Evolutionary conservation across 53 echinoderm and acorn worm species (phyloP).

Genomic region (Echinometra lucunter): DNA sequence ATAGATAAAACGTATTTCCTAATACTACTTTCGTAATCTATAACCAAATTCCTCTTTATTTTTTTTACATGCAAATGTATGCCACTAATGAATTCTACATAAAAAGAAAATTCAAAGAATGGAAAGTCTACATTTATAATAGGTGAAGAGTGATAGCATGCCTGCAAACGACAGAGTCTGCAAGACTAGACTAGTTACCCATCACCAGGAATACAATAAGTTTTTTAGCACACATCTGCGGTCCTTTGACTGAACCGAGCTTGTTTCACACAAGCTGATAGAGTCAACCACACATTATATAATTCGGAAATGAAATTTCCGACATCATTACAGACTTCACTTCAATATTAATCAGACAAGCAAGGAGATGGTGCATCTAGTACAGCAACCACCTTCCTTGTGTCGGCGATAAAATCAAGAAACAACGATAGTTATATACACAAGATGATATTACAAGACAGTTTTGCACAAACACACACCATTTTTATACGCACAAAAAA

Average conservation of each 20-base stretch:
- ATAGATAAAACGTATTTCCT: background rate
- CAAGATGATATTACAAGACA: conserved; percentile 15
- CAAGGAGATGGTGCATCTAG: background rate
- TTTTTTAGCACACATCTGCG: conserved; percentile 66
- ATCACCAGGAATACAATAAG: conserved; percentile 70
- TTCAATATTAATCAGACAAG: background rate
- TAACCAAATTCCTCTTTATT: background rate
- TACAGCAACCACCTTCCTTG: background rate
- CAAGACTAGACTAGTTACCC: conserved; percentile 63
- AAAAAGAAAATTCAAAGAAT: background rate
- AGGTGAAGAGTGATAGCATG: conserved; percentile 49
- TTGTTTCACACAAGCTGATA: background rate
- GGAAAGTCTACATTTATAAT: background rate
- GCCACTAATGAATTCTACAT: background rate
- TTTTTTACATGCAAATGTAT: background rate
- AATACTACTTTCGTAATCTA: background rate
- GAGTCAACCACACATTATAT: background rate
- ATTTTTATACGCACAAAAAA: background rate
- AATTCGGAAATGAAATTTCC: background rate
- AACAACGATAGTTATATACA: background rate
- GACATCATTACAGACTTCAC: background rate
- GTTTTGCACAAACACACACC: background rate
- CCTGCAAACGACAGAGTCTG: conserved; percentile 57
- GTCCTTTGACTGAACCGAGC: conserved; percentile 17
- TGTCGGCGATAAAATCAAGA: background rate